phyloP scores from a whole-genome alignment of 2,113 vertebrate genomes.

The Cheilinus undulatus region DNA sequence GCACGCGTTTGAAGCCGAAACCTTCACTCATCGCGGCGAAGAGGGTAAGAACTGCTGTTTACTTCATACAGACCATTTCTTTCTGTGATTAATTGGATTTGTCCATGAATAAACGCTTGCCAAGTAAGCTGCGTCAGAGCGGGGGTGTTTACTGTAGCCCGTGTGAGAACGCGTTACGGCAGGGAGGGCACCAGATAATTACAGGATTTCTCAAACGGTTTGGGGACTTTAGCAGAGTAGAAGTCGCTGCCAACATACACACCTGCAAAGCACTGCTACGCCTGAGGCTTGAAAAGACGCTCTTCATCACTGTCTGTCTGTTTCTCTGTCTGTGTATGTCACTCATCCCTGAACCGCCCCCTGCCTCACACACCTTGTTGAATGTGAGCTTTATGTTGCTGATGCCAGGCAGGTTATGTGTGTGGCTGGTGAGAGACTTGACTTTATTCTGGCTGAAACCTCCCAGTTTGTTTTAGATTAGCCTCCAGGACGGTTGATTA shows the following conservation, averaged over 20 bases:
- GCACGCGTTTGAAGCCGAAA: constrained; percentile 42
- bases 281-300: constrained; percentile 74
- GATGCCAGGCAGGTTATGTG: constrained; percentile 64
- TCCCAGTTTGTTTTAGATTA: constrained; percentile 46
- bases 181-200: constrained; percentile 82
- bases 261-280: constrained; percentile 74
- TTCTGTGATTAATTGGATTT: constrained; percentile 65
- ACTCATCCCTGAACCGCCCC: neutral
- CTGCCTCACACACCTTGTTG: constrained; percentile 40
- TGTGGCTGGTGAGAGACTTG: constrained; percentile 59
- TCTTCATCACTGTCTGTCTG: constrained; percentile 61
- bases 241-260: constrained; percentile 80
- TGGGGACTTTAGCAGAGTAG: constrained; percentile 69
- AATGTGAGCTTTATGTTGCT: constrained; percentile 59
- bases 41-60: constrained; percentile 59
- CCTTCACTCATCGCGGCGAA: constrained; percentile 18
- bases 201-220: constrained; percentile 74
- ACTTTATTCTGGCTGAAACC: constrained; percentile 55
- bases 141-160: constrained; percentile 55
- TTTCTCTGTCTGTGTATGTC: constrained; percentile 35
- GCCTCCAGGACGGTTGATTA: constrained; percentile 36
- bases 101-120: constrained; percentile 46
- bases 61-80: constrained; percentile 61
- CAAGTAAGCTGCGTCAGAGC: constrained; percentile 43
- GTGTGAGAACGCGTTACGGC: constrained; percentile 80